These are phyloP conservation scores for Palythoa grandis DNA, from an alignment of 92 coral and sea anemone species.

Conservation along the genomic window DNA sequence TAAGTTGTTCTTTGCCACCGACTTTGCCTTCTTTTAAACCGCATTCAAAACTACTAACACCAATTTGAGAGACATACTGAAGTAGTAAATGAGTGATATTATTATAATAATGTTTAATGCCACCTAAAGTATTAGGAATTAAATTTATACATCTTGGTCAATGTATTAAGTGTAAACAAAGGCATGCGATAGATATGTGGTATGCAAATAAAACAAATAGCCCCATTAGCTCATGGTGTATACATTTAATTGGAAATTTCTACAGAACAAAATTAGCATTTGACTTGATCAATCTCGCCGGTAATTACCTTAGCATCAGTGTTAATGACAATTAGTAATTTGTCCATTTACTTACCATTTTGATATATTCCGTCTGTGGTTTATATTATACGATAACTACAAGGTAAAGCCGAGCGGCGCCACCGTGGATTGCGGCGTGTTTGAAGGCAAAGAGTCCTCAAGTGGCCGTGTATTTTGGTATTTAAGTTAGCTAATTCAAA, in stretches of 20 bases:
- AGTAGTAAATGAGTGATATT: background rate
- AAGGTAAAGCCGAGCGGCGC: slow-evolving; percentile 34
- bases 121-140: slow-evolving; percentile 80
- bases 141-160: slow-evolving; percentile 78
- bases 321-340: slow-evolving; percentile 54
- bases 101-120: slow-evolving; percentile 55
- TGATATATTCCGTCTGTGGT: slow-evolving; percentile 34
- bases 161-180: slow-evolving; percentile 84
- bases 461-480: slow-evolving; percentile 35
- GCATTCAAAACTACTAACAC: background rate
- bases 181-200: slow-evolving; percentile 76
- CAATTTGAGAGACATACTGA: slow-evolving; percentile 4
- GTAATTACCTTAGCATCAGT: slow-evolving; percentile 61
- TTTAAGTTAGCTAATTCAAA: slow-evolving; percentile 45
- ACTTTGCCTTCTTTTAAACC: too few relatives aligned
- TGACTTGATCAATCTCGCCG: slow-evolving; percentile 50
- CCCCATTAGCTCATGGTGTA: slow-evolving; percentile 66
- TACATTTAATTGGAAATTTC: slow-evolving; percentile 65
- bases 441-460: slow-evolving; percentile 45
- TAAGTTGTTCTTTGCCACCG: background rate
- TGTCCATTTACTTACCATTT: slow-evolving; percentile 5
- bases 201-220: slow-evolving; percentile 77
- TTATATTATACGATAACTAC: slow-evolving; percentile 32
- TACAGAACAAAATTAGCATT: slow-evolving; percentile 65
- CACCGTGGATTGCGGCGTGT: slow-evolving; percentile 26